Evolutionary conservation across 2,888 invertebrate species (phyloP), one percentile per base, ranked within the genome.

Genomic region (Lissonota sp.): DNA sequence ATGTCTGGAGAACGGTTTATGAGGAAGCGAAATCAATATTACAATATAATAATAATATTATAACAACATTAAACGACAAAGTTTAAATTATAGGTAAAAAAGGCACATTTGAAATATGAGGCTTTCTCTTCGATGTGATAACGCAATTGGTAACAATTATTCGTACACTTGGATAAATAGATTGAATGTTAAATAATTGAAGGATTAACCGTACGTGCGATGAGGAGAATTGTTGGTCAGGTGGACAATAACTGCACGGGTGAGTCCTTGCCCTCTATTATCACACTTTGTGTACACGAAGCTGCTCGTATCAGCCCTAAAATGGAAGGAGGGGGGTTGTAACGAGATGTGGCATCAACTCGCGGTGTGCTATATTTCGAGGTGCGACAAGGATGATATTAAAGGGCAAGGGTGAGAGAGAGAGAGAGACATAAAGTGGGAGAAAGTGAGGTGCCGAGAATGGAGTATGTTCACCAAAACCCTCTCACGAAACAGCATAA

Each of bases 401-500:
- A 57, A 42, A 69, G 57, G 57, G 57, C 46, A 37, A 71, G 40
- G 37, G 42, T 55, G 67, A 58, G 37, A 55, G 46, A 60, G 60
- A 26, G 64, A 44, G 46, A 46, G 39, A 66, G 26, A 26, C 26
- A 10, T 39, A n/a, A 26, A 64, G 44, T 46, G 40, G 46, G 55
- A 44, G 69, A 72, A 42, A 53, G 53, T 46, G 55, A 53, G 58
- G 16, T 39, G 46, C 44, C 64, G 6, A n/a, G 69, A 60, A 66
- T 75, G 64, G 70, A 64, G 58, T 64, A 51, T 51, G 74, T 58
- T 70, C 74, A 58, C 69, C 58, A 8, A 73, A 75, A 70, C 70
- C 58, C 75, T 75, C 79, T 77, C 67, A 70, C 66, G 78, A 79
- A 57, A 70, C 77, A 64, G 76, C 83, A 84, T 84, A 75, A 26